These are phyloP conservation scores for Eonycteris spelaea DNA, from an alignment of 2,113 vertebrate species.

Conservation along the genomic window DNA sequence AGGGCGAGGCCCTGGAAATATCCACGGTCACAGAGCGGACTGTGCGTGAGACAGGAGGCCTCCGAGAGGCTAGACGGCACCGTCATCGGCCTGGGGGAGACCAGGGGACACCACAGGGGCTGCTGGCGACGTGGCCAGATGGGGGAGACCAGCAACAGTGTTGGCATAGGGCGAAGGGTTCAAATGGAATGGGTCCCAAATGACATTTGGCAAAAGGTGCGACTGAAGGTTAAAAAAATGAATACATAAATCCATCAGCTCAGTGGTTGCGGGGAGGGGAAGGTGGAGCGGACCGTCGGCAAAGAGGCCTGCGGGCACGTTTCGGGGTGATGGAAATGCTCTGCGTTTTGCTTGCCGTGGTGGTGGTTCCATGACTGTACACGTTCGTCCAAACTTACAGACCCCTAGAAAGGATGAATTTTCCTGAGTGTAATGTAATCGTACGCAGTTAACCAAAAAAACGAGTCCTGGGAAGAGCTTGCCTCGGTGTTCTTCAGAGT, in stretches of 20 bases:
- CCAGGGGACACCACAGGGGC: background rate
- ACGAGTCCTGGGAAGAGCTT: background rate
- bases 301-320: background rate
- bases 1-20: too few species aligned
- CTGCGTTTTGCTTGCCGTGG: background rate
- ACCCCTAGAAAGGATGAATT: background rate
- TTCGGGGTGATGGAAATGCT: background rate
- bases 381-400: background rate
- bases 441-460: background rate
- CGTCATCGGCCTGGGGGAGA: background rate
- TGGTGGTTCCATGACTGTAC: background rate
- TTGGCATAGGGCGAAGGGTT: background rate
- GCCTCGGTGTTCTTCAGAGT: background rate
- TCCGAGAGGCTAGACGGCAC: too few species aligned
- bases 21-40: accelerated
- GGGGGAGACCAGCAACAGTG: accelerated
- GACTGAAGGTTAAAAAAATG: too few species aligned
- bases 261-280: accelerated
- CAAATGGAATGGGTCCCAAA: background rate
- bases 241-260: too few species aligned
- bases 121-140: accelerated
- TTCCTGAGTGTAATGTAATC: background rate
- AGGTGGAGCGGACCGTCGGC: accelerated
- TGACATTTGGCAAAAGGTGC: background rate
- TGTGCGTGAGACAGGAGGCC: too few species aligned